A percentile compares a stretch with the other conserved stretches of the same genome.
Conservation (phyloP, 2,888 invertebrate genomes). For the Philereme vetulata region DNA sequence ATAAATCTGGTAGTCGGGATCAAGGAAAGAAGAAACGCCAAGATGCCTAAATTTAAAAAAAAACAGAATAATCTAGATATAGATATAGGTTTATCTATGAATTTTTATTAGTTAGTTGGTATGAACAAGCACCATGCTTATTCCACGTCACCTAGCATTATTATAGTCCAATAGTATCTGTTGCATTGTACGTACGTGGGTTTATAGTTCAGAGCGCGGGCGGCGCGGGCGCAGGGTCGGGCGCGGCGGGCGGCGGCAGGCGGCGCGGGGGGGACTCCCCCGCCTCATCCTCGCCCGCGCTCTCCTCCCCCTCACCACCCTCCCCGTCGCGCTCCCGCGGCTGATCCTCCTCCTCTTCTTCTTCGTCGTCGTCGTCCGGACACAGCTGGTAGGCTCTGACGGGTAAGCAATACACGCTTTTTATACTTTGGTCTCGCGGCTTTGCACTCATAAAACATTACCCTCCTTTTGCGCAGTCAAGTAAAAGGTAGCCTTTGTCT, state of each 20-base stretch:
- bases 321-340: conserved; percentile 59
- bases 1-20: too few species aligned
- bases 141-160: too few species aligned
- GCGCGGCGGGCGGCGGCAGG: conserved; percentile 40
- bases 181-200: conserved; percentile 10
- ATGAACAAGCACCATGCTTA: too few species aligned
- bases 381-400: conserved; percentile 76
- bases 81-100: too few species aligned
- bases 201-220: conserved; percentile 16
- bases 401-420: conserved; percentile 2
- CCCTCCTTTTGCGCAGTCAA: too few species aligned
- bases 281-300: conserved; percentile 50
- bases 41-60: too few species aligned
- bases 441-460: too few species aligned
- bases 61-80: too few species aligned
- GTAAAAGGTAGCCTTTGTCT: too few species aligned
- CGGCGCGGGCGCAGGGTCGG: conserved; percentile 29
- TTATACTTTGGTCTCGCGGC: neutral
- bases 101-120: too few species aligned
- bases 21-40: too few species aligned
- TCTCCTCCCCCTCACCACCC: conserved; percentile 52
- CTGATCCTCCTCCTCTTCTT: conserved; percentile 68
- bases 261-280: conserved; percentile 39
- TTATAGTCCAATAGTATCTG: too few species aligned
- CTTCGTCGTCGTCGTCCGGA: conserved; percentile 79